Evolutionary conservation across 2,888 invertebrate species (phyloP).

Genomic region (Daptonema setosum): DNA sequence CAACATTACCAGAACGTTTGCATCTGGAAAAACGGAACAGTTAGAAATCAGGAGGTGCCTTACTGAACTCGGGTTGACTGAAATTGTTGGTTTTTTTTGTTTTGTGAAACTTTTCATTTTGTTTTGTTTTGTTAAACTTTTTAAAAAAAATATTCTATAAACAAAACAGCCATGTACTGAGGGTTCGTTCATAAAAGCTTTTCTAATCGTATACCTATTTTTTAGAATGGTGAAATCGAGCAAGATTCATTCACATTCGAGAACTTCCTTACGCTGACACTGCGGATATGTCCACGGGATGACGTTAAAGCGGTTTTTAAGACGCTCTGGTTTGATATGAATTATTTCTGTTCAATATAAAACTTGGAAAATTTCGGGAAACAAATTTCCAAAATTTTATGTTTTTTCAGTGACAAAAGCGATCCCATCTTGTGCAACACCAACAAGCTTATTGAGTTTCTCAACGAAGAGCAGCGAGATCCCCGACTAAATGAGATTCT

Average conservation of each 20-base stretch:
- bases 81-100: conserved; percentile 35
- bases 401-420: no score
- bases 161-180: no score
- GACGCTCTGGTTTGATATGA: conserved; percentile 59
- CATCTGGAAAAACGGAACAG: conserved; percentile 97
- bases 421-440: no score
- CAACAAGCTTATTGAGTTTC: conserved; percentile 14
- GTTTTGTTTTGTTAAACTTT: not conserved
- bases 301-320: conserved; percentile 94
- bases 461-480: conserved; percentile 62
- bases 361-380: no score
- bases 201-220: not conserved
- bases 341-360: no score
- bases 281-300: conserved; percentile 92
- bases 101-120: not conserved
- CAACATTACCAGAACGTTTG: conserved; percentile 72
- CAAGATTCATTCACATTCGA: conserved; percentile 85
- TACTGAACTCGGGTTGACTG: conserved; percentile 71
- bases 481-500: conserved; percentile 93
- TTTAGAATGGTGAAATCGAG: conserved; percentile 72
- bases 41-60: conserved; percentile 80
- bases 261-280: conserved; percentile 90
- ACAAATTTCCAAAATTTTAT: no score
- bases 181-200: conserved; percentile 4
- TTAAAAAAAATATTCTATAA: no score